Base-by-base conservation (phyloP, 1,140 invertebrate genomes). In the Drosophila erecta region DNA sequence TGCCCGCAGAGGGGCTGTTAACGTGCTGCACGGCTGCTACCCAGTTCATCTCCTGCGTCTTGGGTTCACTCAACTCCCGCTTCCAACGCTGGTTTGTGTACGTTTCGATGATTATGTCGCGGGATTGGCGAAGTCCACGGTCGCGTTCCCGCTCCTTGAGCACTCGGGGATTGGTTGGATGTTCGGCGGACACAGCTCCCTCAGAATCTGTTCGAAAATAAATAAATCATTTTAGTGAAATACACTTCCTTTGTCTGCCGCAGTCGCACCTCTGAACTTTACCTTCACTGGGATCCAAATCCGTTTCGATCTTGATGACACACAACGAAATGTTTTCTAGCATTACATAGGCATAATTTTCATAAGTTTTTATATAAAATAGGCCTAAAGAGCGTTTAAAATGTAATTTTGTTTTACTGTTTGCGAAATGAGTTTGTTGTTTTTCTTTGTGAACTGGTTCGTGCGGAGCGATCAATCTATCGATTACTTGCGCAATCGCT, bases 51-150 rank as follows among this genome's bases (percentile, higher is more conserved):
- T 55, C 79, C n/a, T 65, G 14, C 27, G 14, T 24, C 62, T 51
- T 4, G 40, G 35, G 8, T 47, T 50, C 43, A 14, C 22, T 54
- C 47, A 85, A 22, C 72, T 85, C 73, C 85, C 81, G 24, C 6
- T 33, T 92, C 92, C 44, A 93, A 94, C 93, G 84, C 33, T 92
- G 76, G 78, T 93, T 94, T 14, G 94, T 93, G 75, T 95, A 95
- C 44, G 94, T 95, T 87, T 96, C 95, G 8, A 96, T 94, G 44
- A 92, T 94, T 53, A 96, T 95, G 62, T 95, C 93, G 37, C 93
- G 92, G 2, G 94, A 87, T 81, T 94, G 93, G 50, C 95, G 91
- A 69, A 94, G 93, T 43, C 95, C 95, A 41, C 94, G 92, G 75
- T 92, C 91, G 60, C 93, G 93, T 81, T 94, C 94, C 10, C 86